phyloP scores from a whole-genome alignment of 2,797 vertebrate species.

The Enteromius fasciolatus region DNA sequence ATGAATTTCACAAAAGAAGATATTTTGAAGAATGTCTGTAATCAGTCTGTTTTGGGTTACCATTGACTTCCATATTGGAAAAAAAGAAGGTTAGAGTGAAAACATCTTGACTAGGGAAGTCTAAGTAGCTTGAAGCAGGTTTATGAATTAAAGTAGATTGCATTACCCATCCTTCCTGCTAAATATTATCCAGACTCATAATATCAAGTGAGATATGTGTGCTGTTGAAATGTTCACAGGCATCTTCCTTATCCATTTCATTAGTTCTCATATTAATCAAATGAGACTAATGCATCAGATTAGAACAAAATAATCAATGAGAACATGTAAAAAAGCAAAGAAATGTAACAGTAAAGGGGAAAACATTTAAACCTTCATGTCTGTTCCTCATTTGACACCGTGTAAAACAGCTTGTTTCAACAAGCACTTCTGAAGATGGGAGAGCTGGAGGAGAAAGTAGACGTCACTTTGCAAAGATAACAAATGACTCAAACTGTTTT shows the following conservation, averaged over 20 bases:
- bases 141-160: background rate
- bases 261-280: too few species aligned
- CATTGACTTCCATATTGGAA: too few species aligned
- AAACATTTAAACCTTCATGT: background rate
- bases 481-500: background rate
- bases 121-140: background rate
- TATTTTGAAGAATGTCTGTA: too few species aligned
- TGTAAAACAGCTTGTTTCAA: constrained; percentile 13
- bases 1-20: too few species aligned
- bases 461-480: background rate
- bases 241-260: background rate
- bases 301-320: background rate
- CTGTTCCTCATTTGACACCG: background rate
- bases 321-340: background rate
- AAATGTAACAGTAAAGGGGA: background rate
- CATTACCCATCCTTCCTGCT: background rate
- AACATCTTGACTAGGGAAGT: too few species aligned
- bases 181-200: background rate
- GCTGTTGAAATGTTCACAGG: background rate
- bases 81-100: too few species aligned
- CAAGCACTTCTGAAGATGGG: background rate
- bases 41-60: too few species aligned
- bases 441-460: background rate
- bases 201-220: background rate
- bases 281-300: background rate